A percentile compares a stretch with the other conserved stretches of the same genome.
These are phyloP conservation scores for Schizothorax lantsangensis DNA, from an alignment of 2,797 vertebrate species.

Conservation along the genomic window DNA sequence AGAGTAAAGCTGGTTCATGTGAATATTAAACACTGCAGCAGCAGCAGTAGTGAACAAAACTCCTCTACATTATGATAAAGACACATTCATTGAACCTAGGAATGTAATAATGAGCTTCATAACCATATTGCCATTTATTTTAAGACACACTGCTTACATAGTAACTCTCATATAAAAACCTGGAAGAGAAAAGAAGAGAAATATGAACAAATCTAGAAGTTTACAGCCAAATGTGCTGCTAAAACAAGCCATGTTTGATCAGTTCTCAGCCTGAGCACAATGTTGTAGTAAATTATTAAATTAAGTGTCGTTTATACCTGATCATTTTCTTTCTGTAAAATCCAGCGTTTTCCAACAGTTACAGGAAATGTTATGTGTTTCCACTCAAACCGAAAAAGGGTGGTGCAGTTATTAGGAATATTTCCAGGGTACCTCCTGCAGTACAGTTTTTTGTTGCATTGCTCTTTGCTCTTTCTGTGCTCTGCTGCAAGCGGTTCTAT, in stretches of 20 bases:
- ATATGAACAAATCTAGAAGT: not conserved
- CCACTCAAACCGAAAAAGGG: not conserved
- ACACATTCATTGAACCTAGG: not conserved
- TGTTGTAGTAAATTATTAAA: not conserved
- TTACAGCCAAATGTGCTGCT: not conserved
- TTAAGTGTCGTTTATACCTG: not conserved
- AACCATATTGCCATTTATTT: not conserved
- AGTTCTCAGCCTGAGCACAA: not conserved
- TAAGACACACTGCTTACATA: not conserved
- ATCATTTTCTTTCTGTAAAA: not conserved
- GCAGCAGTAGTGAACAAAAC: not conserved
- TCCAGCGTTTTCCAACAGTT: not conserved
- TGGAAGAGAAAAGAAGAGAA: not conserved
- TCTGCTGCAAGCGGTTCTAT: conserved; percentile 20
- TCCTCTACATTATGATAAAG: not conserved
- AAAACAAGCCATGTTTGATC: not conserved
- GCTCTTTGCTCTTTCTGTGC: conserved; percentile 21
- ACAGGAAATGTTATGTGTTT: conserved; percentile 10
- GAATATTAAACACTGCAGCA: conserved; percentile 22
- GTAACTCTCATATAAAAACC: not conserved
- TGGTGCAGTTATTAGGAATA: not conserved
- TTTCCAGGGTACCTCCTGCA: not conserved
- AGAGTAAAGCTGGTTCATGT: not conserved
- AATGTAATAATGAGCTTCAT: conserved; percentile 16
- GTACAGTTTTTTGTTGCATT: not conserved